Evolutionary conservation across 2,888 invertebrate species (phyloP), one percentile per base, ranked within the genome.

Genomic region (Belgica antarctica): DNA sequence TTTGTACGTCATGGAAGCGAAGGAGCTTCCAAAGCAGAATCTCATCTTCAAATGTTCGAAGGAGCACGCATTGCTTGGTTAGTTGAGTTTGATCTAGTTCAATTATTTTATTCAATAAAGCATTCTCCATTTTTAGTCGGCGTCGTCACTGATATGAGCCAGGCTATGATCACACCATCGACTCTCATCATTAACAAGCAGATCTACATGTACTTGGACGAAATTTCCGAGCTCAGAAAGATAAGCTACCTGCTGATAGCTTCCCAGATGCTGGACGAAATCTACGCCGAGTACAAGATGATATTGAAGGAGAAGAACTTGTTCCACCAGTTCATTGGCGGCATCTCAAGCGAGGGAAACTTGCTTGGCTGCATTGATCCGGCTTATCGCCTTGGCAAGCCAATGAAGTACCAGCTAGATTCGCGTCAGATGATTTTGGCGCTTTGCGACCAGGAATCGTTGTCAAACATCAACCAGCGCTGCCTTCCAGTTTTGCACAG

Each of bases 391-490:
- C 73, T 74, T 41, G 75, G 75, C 27, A 72, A 74, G 8, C 74
- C 76, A 0, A 70, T 77, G 1, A 75, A 74, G 24, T 74, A 74
- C 69, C 73, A 74, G 61, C 70, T 76, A 0, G 75, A 76, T 65
- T 76, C 76, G 70, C 73, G 74, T 0, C 76, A 77, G 73, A 75
- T 77, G 57, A 74, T 77, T 4, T 62, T 77, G 61, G 75, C 74
- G 0, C 69, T 77, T 0, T 76, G 77, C 46, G 15, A 22, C 2
- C 1, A 5, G 7, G 19, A 22, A 4, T 22, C 59, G 4, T 15
- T 24, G 12, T 27, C 59, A 24, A 59, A 34, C 34, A n/a, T n/a
- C n/a, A n/a, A n/a, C n/a, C n/a, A n/a, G 7, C 34, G 10, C 7
- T 22, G 46, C 12, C 15, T 46, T 46, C 46, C 46, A 46, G 46